A percentile compares a stretch with the other conserved stretches of the same genome.
Evolutionary conservation across 2,797 vertebrate genomes (phyloP).

Genomic region (Orientallactaga sibirica): DNA sequence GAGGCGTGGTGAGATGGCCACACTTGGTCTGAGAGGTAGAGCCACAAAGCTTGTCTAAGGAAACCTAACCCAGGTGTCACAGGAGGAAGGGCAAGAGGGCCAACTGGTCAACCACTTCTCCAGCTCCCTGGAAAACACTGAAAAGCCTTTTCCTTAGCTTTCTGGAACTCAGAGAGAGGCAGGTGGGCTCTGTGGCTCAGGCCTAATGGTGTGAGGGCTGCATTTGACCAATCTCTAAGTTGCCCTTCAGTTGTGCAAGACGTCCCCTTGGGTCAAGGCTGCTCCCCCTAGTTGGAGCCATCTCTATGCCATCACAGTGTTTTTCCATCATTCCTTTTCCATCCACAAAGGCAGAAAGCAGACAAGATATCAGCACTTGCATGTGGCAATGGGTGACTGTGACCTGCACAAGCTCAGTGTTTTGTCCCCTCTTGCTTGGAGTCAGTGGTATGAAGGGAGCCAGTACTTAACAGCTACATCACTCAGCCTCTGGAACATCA

Average conservation of each 20-base stretch:
- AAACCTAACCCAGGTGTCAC: neutral
- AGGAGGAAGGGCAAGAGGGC: neutral
- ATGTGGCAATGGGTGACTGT: slow-evolving; percentile 15
- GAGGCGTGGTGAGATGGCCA: neutral
- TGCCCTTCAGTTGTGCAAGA: neutral
- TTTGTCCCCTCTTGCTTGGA: neutral
- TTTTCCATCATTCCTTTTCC: neutral
- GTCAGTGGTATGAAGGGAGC: neutral
- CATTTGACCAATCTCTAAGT: slow-evolving; percentile 4
- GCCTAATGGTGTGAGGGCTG: neutral
- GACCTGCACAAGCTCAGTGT: slow-evolving; percentile 20
- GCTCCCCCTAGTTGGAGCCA: neutral
- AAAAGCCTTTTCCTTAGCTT: slow-evolving; percentile 24
- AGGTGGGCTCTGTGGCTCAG: neutral
- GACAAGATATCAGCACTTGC: neutral
- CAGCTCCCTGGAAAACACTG: slow-evolving; percentile 25
- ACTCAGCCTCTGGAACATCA: neutral
- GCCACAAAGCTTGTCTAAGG: neutral
- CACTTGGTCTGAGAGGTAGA: neutral
- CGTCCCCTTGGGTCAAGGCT: neutral
- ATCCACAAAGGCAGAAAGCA: neutral
- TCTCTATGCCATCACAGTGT: neutral
- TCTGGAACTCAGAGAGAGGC: neutral
- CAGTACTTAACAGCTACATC: neutral
- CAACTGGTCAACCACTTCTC: slow-evolving; percentile 68